Base-by-base conservation (phyloP, 1,140 invertebrate genomes). In the Cotesia chilonis region DNA sequence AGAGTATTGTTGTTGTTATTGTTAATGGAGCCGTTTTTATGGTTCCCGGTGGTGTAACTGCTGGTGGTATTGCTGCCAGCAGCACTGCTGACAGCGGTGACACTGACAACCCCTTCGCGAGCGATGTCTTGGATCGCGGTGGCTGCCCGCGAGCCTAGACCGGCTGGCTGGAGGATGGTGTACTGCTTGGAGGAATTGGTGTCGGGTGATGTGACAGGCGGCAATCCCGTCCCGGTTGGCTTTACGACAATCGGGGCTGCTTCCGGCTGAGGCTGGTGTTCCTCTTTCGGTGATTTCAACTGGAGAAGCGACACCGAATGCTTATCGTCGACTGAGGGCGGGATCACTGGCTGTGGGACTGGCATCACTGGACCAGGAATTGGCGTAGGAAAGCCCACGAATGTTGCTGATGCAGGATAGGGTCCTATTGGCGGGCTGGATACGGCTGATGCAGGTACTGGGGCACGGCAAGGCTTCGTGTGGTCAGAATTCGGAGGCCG, bases 151-250 rank as follows among this genome's bases (percentile, higher is more conserved):
- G 93, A 94, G 2, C 92, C 92, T 0, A 90, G 88, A 12, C 91
- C 92, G 6, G 94, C 93, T 1, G 94, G 94, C 80, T 95, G 94
- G 14, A 95, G 86, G 64, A 94, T 94, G 12, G 94, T 95, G 78
- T 95, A 95, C 78, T 95, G 93, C 83, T 94, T 90, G 73, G 86
- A 87, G 47, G 82, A 80, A 54, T 82, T 84, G 1, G 85, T 82
- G 70, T 90, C 90, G 0, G 90, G 89, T 20, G 89, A 90, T 20
- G 85, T 86, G 0, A 87, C 84, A 12, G 87, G 82, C 4, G 83
- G 77, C 4, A 83, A 51, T 14, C 77, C 74, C 60, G 73, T 37
- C 68, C 28, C 63, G 59, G 75, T 67, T 64, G 68, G 60, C 47
- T 77, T 71, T 47, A 75, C 57, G 28, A 65, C 70, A 57, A 69